Percentiles rank a stretch among this genome's conserved stretches.
Conservation (phyloP, 2,888 invertebrate species). For the Andrena flavipes region DNA sequence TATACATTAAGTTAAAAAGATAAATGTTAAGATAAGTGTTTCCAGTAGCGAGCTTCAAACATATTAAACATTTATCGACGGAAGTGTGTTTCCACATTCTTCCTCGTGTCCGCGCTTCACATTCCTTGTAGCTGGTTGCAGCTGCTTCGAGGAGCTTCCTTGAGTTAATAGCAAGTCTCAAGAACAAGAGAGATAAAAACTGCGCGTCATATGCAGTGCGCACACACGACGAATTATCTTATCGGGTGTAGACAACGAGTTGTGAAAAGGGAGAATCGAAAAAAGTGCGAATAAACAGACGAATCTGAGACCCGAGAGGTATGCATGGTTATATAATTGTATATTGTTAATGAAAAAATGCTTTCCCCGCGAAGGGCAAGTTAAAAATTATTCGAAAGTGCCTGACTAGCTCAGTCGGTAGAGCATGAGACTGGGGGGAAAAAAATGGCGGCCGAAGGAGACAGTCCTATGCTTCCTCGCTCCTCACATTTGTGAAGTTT, state of each 20-base stretch:
- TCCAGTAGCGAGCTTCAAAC: background rate
- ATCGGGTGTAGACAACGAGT: constrained; percentile 17
- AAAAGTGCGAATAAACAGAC: background rate
- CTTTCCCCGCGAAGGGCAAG: too few species aligned
- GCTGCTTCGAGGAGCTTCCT: constrained; percentile 4
- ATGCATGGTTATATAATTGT: constrained; percentile 3
- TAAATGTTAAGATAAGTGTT: too few species aligned
- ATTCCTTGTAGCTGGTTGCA: constrained; percentile 19
- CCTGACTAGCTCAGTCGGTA: constrained; percentile 82
- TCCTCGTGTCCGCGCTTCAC: background rate
- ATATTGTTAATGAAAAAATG: too few species aligned
- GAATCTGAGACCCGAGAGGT: constrained; percentile 4
- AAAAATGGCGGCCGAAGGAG: constrained; percentile 24
- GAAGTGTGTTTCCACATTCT: background rate
- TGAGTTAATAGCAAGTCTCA: constrained; percentile 22
- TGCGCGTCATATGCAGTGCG: background rate
- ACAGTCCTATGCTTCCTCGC: too few species aligned
- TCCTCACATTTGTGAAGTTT: too few species aligned
- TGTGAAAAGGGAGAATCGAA: constrained; percentile 5
- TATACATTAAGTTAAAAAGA: too few species aligned
- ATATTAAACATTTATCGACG: background rate
- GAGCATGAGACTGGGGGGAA: too few species aligned
- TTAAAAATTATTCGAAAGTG: constrained; percentile 32
- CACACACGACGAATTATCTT: constrained; percentile 45
- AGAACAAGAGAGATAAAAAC: constrained; percentile 24